A percentile compares a stretch with the other conserved stretches of the same genome.
These are phyloP conservation scores for Catalaphyllia jardinei DNA, from an alignment of 64 coral and sea anemone species.

Conservation along the genomic window DNA sequence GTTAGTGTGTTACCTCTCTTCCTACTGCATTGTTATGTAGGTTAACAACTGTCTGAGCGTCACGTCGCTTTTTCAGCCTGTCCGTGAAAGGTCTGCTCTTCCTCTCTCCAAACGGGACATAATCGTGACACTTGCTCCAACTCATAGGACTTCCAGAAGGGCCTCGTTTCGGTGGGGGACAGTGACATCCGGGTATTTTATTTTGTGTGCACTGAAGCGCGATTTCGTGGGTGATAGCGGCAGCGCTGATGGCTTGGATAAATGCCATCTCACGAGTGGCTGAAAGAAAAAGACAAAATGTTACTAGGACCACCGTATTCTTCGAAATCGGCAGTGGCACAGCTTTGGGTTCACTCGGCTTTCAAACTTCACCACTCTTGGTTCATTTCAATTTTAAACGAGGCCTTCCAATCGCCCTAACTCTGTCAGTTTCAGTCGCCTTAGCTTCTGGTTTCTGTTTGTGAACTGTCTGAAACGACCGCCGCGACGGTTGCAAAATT, in stretches of 20 bases:
- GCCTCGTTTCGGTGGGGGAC: background rate
- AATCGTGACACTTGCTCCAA: background rate
- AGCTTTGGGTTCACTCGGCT: background rate
- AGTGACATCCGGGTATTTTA: background rate
- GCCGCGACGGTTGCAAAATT: no score
- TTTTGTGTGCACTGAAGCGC: background rate
- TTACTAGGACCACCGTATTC: no score
- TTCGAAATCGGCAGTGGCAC: background rate
- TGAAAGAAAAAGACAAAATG: no score
- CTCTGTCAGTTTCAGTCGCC: constrained; percentile 16
- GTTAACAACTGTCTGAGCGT: background rate
- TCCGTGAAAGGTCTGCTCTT: no score
- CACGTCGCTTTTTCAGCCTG: no score
- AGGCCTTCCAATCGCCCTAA: background rate
- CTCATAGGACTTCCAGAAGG: no score
- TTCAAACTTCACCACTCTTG: background rate
- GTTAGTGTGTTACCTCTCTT: background rate
- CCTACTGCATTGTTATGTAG: background rate
- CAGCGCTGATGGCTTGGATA: background rate
- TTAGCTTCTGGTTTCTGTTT: constrained; percentile 46
- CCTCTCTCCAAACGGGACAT: no score
- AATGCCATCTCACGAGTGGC: background rate
- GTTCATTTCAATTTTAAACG: background rate
- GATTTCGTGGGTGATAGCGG: background rate
- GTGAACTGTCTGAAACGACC: constrained; percentile 5